Conservation (phyloP, 2,113 vertebrate genomes). For the Neolamprologus ventralis region DNA sequence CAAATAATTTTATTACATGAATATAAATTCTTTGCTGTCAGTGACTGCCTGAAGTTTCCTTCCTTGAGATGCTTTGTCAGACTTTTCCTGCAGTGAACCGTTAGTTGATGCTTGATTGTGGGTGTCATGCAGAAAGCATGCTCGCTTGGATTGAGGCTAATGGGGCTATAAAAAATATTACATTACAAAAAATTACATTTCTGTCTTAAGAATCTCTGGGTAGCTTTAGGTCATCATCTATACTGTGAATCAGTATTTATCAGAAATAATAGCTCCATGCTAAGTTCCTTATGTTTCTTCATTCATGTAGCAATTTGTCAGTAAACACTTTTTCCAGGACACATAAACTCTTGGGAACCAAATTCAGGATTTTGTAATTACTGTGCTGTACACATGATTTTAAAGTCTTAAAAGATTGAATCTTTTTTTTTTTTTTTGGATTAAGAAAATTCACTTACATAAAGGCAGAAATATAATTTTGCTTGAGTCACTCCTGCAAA, state of each 20-base stretch:
- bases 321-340: background rate
- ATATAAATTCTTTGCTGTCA: background rate
- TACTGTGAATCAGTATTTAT: background rate
- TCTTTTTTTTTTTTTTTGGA: background rate
- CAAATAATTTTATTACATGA: background rate
- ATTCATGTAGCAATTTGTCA: background rate
- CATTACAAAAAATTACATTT: background rate
- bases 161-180: background rate
- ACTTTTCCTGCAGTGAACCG: background rate
- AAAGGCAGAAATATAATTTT: background rate
- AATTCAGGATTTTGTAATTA: background rate
- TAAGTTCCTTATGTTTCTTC: background rate
- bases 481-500: background rate
- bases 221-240: background rate
- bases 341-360: background rate
- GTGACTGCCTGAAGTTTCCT: background rate
- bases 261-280: background rate
- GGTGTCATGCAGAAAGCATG: background rate
- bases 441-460: background rate
- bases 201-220: background rate
- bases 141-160: background rate
- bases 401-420: background rate
- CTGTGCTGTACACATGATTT: background rate
- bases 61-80: background rate
- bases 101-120: background rate